Evolutionary conservation across 2,797 vertebrate genomes (phyloP).

Genomic region (Pangasius djambal): DNA sequence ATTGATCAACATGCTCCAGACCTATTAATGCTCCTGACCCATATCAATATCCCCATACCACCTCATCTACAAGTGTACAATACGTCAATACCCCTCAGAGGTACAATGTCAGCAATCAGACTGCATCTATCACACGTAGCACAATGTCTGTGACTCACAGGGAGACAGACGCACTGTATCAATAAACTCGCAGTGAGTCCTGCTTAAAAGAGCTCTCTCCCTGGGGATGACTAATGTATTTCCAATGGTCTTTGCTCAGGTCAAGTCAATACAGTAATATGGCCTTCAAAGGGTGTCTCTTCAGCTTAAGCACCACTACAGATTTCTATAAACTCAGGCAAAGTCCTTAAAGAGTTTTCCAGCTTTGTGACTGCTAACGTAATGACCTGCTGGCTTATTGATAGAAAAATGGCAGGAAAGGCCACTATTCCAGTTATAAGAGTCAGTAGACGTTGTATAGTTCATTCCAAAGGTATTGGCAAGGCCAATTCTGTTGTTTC

Average conservation of each 20-base stretch:
- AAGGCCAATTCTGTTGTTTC: neutral
- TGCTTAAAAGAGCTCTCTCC: constrained; percentile 25
- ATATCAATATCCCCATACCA: constrained; percentile 7
- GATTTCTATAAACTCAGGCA: constrained; percentile 23
- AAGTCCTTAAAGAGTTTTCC: constrained; percentile 28
- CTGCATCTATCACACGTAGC: constrained; percentile 20
- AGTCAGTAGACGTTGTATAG: neutral
- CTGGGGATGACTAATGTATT: constrained; percentile 7
- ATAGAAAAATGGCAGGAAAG: neutral
- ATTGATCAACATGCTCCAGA: neutral
- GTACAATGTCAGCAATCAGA: constrained; percentile 24
- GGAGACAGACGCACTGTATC: constrained; percentile 24
- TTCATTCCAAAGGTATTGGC: neutral
- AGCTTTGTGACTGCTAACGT: neutral
- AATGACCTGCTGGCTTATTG: constrained; percentile 9
- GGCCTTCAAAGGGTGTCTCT: constrained; percentile 23
- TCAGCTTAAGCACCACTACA: constrained; percentile 18
- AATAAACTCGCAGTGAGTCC: neutral
- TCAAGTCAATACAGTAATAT: constrained; percentile 37
- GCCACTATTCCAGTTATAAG: too few relatives aligned
- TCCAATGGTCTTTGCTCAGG: constrained; percentile 27
- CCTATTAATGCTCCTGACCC: neutral
- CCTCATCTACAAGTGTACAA: constrained; percentile 12
- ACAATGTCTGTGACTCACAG: constrained; percentile 17
- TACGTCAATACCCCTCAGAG: constrained; percentile 17